Evolutionary conservation across 2,888 invertebrate genomes (phyloP).

Genomic region (Drosophila acutilabella): DNA sequence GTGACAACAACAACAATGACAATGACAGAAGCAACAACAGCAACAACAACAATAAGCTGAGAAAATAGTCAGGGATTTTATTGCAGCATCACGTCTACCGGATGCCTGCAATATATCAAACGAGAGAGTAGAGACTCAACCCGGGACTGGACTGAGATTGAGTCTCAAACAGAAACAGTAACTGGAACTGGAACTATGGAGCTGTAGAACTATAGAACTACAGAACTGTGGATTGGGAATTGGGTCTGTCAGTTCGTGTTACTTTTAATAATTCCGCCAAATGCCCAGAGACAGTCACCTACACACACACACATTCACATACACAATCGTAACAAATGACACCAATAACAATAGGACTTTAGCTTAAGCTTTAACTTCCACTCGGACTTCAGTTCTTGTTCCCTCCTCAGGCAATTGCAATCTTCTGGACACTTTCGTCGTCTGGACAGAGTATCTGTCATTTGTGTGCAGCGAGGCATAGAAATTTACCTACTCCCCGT

Average conservation of each 20-base stretch:
- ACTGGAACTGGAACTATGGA: constrained; percentile 15
- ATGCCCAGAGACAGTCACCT: constrained; percentile 64
- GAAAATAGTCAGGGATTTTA: constrained; percentile 65
- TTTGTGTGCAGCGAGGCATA: constrained; percentile 77
- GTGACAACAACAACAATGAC: constrained; percentile 66
- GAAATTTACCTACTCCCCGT: constrained; percentile 57
- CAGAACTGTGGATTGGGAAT: constrained; percentile 38
- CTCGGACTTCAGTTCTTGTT: not conserved
- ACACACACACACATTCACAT: constrained; percentile 47
- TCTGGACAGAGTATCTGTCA: constrained; percentile 52
- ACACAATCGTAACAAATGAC: constrained; percentile 57
- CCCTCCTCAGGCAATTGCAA: constrained; percentile 63
- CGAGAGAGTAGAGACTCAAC: constrained; percentile 27
- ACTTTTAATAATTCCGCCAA: constrained; percentile 76
- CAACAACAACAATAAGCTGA: constrained; percentile 41
- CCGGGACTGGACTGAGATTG: constrained; percentile 21
- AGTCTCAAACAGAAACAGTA: constrained; percentile 18
- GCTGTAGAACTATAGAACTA: constrained; percentile 14
- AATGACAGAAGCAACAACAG: constrained; percentile 24
- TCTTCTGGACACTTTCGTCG: constrained; percentile 55
- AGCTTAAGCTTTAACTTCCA: constrained; percentile 2
- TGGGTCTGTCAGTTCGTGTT: constrained; percentile 40
- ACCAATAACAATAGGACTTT: constrained; percentile 68
- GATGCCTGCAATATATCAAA: constrained; percentile 79
- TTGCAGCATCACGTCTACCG: constrained; percentile 81